Base-by-base conservation (phyloP, 2,797 vertebrate species). In the Diplodus sargus region DNA sequence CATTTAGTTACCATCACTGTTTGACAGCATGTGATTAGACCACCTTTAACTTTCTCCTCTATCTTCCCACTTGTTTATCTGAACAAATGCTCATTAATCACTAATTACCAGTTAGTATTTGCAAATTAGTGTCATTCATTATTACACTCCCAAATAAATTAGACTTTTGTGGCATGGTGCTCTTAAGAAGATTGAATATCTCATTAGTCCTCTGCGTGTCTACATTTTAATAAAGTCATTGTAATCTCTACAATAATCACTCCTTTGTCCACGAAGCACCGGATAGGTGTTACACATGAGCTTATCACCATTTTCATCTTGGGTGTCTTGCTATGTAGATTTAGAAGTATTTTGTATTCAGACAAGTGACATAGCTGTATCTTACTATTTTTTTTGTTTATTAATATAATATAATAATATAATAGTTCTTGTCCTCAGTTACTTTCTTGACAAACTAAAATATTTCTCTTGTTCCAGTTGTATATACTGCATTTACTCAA, bases 71-170 rank as follows among this genome's bases (percentile, higher is more conserved):
- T 22, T 14, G 25, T 52, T 64, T 61, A 53, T 34, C 73, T 54
- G 25, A 68, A 28, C 25, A 61, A 25, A 20, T 70, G 28, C 20
- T 66, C n/a, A 64, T 64, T 56, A 61, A 5, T 63, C 47, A 18
- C 28, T 67, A 65, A 51, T 57, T 25, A 52, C 20, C 20, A 51
- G 18, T 30, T 23, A 57, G 9, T 62, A 67, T 61, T 69, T 61
- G 16, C 3, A 64, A 49, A 70, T 58, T 18, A 14, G 10, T 62
- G 23, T 43, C 14, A 76, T 56, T 57, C 62, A 28, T 61, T 68
- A 28, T 47, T 57, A 48, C 16, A 58, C 7, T 4, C 6, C 52
- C n/a, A n/a, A 62, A 73, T 51, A 4, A 64, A 69, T 70, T 69
- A 15, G 34, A 70, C 70, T 52, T 25, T 16, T 48, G 22, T 14